These are phyloP conservation scores for Seira ritae DNA, from an alignment of 2,888 invertebrate genomes.

Conservation along the genomic window DNA sequence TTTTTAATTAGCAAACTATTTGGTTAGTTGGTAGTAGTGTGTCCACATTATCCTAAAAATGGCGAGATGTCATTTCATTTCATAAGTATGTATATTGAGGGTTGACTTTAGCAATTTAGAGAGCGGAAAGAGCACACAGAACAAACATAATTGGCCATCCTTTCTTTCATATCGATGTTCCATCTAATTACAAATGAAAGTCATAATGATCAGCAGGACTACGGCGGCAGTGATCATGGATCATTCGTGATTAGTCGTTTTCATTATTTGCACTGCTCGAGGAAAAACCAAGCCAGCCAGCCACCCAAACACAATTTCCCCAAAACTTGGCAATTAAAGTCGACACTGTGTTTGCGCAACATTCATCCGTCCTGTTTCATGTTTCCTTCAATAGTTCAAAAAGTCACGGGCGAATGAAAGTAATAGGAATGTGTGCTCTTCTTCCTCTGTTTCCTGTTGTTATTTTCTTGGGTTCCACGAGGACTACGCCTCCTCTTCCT, in stretches of 20 bases:
- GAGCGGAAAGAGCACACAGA: too few relatives aligned
- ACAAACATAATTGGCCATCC: too few relatives aligned
- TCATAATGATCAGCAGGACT: too few relatives aligned
- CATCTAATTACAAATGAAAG: neutral
- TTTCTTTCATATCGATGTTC: neutral
- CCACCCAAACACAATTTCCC: neutral
- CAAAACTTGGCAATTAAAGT: neutral
- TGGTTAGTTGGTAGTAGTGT: too few relatives aligned
- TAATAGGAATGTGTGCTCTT: neutral
- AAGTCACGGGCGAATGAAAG: neutral
- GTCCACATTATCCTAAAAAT: too few relatives aligned
- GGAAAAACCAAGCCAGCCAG: neutral
- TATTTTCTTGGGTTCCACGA: neutral
- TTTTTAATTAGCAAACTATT: too few relatives aligned
- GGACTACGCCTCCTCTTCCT: neutral
- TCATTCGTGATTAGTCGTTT: neutral
- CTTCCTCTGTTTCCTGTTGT: neutral
- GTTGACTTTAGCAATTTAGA: too few relatives aligned
- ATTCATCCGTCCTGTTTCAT: neutral
- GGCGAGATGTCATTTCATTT: too few relatives aligned
- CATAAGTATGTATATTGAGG: too few relatives aligned
- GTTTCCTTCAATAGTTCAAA: neutral
- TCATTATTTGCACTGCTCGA: neutral
- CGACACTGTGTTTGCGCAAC: conserved; percentile 3
- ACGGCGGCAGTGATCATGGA: too few relatives aligned